phyloP scores from a whole-genome alignment of 23 tunicate species.

The Phallusia fumigata region DNA sequence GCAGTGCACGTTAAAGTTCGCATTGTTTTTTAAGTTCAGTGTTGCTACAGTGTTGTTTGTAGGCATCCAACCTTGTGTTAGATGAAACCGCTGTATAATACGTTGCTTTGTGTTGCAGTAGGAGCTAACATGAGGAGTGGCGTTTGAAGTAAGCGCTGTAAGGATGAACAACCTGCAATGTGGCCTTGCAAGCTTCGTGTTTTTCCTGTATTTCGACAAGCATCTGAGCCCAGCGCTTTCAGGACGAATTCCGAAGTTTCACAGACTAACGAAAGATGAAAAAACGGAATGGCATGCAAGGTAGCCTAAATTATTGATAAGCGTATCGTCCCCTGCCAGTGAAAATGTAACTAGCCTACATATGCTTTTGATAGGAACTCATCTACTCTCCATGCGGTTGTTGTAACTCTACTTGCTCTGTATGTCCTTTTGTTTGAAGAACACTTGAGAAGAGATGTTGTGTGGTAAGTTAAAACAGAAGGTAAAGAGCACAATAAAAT shows the following conservation, averaged over 20 bases:
- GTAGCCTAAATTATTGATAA: neutral
- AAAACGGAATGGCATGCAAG: neutral
- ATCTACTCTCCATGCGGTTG: conserved; percentile 46
- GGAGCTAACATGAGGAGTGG: no score
- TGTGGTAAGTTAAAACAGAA: conserved; percentile 25
- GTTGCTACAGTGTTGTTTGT: no score
- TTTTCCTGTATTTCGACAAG: conserved; percentile 17
- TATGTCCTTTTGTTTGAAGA: conserved; percentile 52
- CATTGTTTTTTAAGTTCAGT: no score
- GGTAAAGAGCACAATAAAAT: no score
- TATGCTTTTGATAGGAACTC: conserved; percentile 28
- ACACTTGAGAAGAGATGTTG: conserved; percentile 21
- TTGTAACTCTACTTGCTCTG: conserved; percentile 27
- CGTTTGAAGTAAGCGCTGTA: no score
- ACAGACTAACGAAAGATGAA: neutral
- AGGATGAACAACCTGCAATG: conserved; percentile 15
- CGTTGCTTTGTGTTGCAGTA: no score
- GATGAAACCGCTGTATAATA: no score
- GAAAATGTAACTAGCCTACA: neutral
- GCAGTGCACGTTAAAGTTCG: no score
- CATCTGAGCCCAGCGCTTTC: conserved; percentile 34
- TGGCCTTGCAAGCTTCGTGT: conserved; percentile 29
- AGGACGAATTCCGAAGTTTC: conserved; percentile 5
- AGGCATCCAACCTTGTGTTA: no score
- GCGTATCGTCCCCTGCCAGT: neutral